Conservation (phyloP, 1,140 invertebrate genomes). For the Eueides isabella region DNA sequence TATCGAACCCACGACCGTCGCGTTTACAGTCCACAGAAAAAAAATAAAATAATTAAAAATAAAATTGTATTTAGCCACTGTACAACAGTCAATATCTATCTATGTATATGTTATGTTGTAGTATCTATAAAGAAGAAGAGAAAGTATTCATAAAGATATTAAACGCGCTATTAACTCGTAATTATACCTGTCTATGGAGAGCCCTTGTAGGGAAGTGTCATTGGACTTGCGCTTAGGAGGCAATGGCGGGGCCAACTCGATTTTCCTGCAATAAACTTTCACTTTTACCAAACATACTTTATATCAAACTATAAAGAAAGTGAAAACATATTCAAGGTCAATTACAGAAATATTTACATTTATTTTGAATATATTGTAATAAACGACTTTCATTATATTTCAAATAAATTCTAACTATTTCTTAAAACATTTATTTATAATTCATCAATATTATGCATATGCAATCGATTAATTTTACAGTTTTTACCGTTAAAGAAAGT, state of each 20-base stretch:
- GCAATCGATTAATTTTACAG: neutral
- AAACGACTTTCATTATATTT: neutral
- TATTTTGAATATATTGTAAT: constrained; percentile 23
- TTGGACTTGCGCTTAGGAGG: constrained; percentile 80
- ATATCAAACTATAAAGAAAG: constrained; percentile 35
- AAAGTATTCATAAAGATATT: constrained; percentile 19
- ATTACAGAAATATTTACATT: neutral
- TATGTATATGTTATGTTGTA: no score
- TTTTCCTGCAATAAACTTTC: constrained; percentile 75
- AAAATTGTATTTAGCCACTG: neutral
- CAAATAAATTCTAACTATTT: neutral
- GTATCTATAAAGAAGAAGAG: neutral
- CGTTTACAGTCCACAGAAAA: no score
- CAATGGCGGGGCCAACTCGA: constrained; percentile 78
- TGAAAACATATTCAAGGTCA: constrained; percentile 36
- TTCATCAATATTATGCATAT: neutral
- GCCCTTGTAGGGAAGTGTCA: constrained; percentile 71
- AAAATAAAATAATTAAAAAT: no score
- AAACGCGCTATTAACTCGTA: constrained; percentile 8
- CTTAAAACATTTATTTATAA: neutral
- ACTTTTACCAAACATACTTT: constrained; percentile 46
- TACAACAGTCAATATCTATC: neutral
- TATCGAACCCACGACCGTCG: no score
- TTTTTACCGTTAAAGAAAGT: neutral
- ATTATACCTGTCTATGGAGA: constrained; percentile 76